Evolutionary conservation across 2,113 vertebrate genomes (phyloP).

Genomic region (Nibea albiflora): DNA sequence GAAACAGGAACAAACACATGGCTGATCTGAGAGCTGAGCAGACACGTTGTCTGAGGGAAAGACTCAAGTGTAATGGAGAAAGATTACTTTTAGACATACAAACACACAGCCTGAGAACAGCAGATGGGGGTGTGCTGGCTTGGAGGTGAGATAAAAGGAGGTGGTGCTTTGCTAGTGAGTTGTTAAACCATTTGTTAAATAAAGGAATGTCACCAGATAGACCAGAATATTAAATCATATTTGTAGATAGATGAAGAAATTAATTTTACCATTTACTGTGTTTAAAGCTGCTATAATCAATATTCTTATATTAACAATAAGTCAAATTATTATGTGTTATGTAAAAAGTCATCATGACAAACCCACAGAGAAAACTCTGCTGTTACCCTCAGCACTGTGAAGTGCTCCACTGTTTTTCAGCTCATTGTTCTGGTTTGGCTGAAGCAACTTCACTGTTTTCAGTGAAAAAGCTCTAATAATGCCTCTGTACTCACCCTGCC

Average conservation of each 20-base stretch:
- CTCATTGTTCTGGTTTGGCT: too few relatives aligned
- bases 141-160: neutral
- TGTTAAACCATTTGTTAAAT: constrained; percentile 38
- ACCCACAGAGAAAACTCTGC: neutral
- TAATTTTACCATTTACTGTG: neutral
- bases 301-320: neutral
- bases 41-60: constrained; percentile 21
- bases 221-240: neutral
- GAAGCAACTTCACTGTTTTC: too few relatives aligned
- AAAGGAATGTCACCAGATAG: neutral
- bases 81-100: constrained; percentile 11
- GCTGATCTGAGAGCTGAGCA: constrained; percentile 7
- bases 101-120: neutral
- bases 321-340: neutral
- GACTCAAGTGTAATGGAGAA: constrained; percentile 5
- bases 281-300: neutral
- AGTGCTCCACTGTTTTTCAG: too few relatives aligned
- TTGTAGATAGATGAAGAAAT: neutral
- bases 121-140: neutral
- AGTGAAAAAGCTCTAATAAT: too few relatives aligned
- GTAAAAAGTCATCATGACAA: neutral
- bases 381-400: neutral
- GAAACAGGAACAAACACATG: constrained; percentile 3
- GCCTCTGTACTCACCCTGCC: too few relatives aligned
- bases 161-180: constrained; percentile 9